phyloP scores from a whole-genome alignment of 2,113 vertebrate species.

The Paradoxurus hermaphroditus region DNA sequence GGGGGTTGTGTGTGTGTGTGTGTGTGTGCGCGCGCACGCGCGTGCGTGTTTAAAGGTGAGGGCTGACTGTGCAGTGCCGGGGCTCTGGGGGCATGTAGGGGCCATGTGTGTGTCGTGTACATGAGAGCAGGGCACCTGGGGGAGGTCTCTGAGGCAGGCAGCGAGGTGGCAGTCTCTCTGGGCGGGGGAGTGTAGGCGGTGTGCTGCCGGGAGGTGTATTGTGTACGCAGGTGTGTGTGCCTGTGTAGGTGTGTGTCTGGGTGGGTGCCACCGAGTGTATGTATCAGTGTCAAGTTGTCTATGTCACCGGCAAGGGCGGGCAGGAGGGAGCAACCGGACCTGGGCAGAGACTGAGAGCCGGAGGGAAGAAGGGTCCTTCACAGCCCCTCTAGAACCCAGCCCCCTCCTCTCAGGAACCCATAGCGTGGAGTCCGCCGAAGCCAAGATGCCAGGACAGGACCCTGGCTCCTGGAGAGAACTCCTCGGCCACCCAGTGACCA shows the following conservation, averaged over 20 bases:
- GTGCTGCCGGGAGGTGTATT: slow-evolving; percentile 41
- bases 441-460: background rate
- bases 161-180: slow-evolving; percentile 28
- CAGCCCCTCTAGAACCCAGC: background rate
- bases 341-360: background rate
- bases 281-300: slow-evolving; percentile 47
- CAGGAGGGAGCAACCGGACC: background rate
- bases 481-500: background rate
- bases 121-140: background rate
- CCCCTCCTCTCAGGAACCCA: background rate
- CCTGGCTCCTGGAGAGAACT: background rate
- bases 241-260: slow-evolving; percentile 64
- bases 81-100: background rate
- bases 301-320: slow-evolving; percentile 27
- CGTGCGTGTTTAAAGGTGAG: background rate
- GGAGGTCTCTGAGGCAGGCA: slow-evolving; percentile 34
- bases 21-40: background rate
- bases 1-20: background rate
- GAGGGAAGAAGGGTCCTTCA: background rate
- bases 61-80: background rate
- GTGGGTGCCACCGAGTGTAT: background rate
- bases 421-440: background rate
- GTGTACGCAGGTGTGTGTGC: slow-evolving; percentile 61
- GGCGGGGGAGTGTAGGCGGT: slow-evolving; percentile 29
- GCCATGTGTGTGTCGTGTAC: background rate